These are phyloP conservation scores for Tringa solitaria DNA, from an alignment of 2,113 vertebrate genomes.

Conservation along the genomic window DNA sequence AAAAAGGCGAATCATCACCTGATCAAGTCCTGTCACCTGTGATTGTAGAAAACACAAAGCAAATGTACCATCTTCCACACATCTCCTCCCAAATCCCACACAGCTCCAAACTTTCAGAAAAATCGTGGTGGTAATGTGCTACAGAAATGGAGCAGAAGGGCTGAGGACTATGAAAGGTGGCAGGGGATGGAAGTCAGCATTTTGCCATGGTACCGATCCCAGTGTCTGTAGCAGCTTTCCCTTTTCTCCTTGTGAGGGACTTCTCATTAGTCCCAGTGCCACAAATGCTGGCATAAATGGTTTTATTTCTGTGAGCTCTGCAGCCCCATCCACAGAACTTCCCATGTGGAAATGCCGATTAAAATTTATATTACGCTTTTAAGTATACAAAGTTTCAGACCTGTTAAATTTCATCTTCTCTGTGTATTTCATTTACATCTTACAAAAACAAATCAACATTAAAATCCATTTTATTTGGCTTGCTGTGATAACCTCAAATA, in stretches of 20 bases:
- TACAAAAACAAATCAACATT: not conserved
- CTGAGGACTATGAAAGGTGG: not conserved
- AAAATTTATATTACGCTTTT: slow-evolving; percentile 17
- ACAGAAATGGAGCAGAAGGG: not conserved
- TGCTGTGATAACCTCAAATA: slow-evolving; percentile 10
- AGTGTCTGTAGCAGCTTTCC: not conserved
- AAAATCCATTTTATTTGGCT: slow-evolving; percentile 35
- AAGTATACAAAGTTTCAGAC: not conserved
- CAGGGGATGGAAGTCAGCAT: not conserved
- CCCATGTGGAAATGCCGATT: not conserved
- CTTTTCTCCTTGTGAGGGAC: not conserved
- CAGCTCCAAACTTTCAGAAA: not conserved
- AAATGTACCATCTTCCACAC: not conserved
- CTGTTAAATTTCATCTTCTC: not conserved
- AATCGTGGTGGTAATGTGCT: not conserved
- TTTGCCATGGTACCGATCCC: not conserved
- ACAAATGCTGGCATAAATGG: not conserved
- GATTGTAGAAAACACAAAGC: not conserved
- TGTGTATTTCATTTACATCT: not conserved
- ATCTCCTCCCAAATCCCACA: not conserved
- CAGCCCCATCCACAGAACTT: not conserved
- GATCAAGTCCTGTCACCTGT: not conserved
- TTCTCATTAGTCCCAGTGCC: not conserved
- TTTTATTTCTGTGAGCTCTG: not conserved
- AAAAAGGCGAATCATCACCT: not conserved